Conservation (phyloP, 2,888 invertebrate species). For the Crocallis elinguaria region DNA sequence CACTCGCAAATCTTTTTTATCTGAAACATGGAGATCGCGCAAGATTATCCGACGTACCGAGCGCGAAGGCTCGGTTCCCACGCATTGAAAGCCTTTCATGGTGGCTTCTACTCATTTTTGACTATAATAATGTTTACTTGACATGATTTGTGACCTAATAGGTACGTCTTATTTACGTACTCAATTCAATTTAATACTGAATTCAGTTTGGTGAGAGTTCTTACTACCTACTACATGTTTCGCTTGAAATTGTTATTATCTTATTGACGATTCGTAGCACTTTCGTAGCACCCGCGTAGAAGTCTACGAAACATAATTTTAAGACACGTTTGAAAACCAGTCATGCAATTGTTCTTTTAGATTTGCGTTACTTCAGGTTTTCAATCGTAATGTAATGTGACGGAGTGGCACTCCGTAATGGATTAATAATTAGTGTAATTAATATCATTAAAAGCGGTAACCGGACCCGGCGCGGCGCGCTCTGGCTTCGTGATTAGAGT, state of each 20-base stretch:
- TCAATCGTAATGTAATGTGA: background rate
- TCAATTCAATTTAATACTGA: no score
- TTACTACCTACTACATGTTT: no score
- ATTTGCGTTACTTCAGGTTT: background rate
- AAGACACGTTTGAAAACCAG: no score
- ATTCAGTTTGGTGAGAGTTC: no score
- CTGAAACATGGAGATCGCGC: slow-evolving; percentile 42
- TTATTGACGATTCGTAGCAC: slow-evolving; percentile 18
- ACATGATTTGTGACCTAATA: no score
- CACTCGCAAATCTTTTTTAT: slow-evolving; percentile 53
- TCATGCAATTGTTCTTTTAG: background rate
- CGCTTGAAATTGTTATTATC: no score
- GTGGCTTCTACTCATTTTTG: no score
- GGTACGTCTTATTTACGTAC: no score
- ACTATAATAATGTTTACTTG: no score
- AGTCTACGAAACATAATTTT: slow-evolving; percentile 18
- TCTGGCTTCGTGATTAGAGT: slow-evolving; percentile 17
- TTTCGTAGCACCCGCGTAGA: slow-evolving; percentile 42
- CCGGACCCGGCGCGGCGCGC: slow-evolving; percentile 15
- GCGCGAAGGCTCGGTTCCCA: slow-evolving; percentile 24
- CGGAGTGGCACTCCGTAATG: background rate
- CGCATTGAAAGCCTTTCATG: no score
- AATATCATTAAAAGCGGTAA: slow-evolving; percentile 25
- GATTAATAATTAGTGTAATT: slow-evolving; percentile 24
- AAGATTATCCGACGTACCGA: slow-evolving; percentile 38